Evolutionary conservation across 2,113 vertebrate species (phyloP), one percentile per base, ranked within the genome.

Genomic region (Sinocyclocheilus anophthalmus): DNA sequence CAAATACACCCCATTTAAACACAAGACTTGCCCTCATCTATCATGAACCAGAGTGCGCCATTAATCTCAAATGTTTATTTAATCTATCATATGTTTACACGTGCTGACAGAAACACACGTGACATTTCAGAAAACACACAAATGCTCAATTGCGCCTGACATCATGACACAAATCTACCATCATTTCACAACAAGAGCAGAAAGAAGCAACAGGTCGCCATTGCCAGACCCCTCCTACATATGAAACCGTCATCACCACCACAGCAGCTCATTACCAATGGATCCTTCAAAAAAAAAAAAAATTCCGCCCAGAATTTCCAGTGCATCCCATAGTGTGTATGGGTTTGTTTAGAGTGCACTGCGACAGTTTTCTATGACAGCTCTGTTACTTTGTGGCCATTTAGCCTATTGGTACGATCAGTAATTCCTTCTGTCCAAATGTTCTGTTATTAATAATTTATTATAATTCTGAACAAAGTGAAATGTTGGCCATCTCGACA

Each of bases 251-350:
- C 61, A 50, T 50, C 61, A 50, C 11, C 61, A 50, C 11, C 55
- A 16, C 33, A 42, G 4, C 77, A 80, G 57, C 55, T 67, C 59
- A 26, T 81, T 48, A 69, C 26, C 50, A 65, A 18, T 8, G 20
- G 59, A 65, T 76, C 79, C 79, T 83, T 85, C 70, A 48, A 12
- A 48, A 48, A 73, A 48, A 78, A n/a, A 84, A 81, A 82, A 72
- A 48, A 73, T 80, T 88, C 80, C 59, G 75, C 26, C 53, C 11
- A 55, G 30, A 30, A 30, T 33, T 67, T 33, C 24, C 79, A 63
- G 12, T 11, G 70, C 20, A 73, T 20, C 20, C 5, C 37, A n/a
- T 10, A 11, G 3, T 22, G 61, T 30, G 59, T 20, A 39, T 33
- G 48, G 2, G 45, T 37, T 72, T 8, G 45, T 72, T 53, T 4